Conservation (phyloP, 2,113 vertebrate species). For the Corvus moneduloides region DNA sequence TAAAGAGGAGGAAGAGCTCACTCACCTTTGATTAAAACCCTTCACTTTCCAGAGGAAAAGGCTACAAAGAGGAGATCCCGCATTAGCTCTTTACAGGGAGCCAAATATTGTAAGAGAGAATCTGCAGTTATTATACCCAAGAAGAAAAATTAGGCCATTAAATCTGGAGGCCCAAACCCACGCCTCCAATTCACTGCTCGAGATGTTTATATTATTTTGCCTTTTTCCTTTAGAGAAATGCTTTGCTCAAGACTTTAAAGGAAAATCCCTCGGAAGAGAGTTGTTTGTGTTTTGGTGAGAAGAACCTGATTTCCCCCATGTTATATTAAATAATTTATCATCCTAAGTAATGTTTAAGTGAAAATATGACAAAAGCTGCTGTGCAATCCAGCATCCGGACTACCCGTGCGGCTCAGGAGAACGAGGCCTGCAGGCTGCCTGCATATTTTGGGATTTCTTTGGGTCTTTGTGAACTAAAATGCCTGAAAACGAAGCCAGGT, state of each 20-base stretch:
- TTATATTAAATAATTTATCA: background rate
- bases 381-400: background rate
- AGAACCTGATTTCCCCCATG: background rate
- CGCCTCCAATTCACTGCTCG: background rate
- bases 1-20: background rate
- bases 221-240: background rate
- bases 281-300: background rate
- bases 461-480: background rate
- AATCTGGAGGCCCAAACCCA: background rate
- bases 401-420: background rate
- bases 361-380: background rate
- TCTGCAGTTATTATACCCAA: background rate
- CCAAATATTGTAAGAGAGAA: background rate
- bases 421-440: background rate
- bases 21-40: background rate
- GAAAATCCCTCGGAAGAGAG: background rate
- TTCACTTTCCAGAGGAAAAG: background rate
- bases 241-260: background rate
- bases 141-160: background rate
- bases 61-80: background rate
- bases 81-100: background rate
- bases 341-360: background rate
- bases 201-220: background rate
- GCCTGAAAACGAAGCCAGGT: slow-evolving; percentile 2
- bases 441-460: background rate